Conservation (phyloP, 2,888 invertebrate species). For the Lasioglossum malachurum region DNA sequence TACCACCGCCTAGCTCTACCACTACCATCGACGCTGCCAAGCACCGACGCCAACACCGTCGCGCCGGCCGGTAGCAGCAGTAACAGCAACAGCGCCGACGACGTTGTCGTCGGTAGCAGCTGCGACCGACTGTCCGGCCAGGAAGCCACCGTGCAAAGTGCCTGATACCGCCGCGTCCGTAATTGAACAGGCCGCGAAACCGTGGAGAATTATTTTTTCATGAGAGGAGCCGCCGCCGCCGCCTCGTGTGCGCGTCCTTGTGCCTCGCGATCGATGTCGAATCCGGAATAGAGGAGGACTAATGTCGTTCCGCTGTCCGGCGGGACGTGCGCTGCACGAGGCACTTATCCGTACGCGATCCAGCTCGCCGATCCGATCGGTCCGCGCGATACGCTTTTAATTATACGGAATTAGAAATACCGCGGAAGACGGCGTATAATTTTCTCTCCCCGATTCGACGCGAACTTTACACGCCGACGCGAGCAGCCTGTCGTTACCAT, state of each 20-base stretch:
- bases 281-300: conserved; percentile 18
- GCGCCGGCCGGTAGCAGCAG: conserved; percentile 48
- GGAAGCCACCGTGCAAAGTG: conserved; percentile 65
- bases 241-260: conserved; percentile 27
- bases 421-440: neutral
- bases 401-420: neutral
- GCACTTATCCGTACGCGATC: conserved; percentile 4
- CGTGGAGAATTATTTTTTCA: conserved; percentile 58
- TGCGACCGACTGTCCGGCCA: conserved; percentile 63
- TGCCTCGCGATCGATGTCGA: conserved; percentile 44
- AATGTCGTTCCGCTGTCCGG: conserved; percentile 15
- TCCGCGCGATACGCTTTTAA: neutral
- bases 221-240: neutral
- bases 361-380: neutral
- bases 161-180: conserved; percentile 60
- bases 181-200: conserved; percentile 70
- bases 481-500: neutral
- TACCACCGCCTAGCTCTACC: conserved; percentile 18
- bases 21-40: neutral
- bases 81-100: conserved; percentile 58
- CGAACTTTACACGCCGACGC: neutral
- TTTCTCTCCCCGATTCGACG: neutral
- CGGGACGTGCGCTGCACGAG: conserved; percentile 1
- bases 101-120: conserved; percentile 63
- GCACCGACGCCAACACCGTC: conserved; percentile 13